Percentiles rank a stretch among this genome's conserved stretches.
Evolutionary conservation across 2,888 invertebrate species (phyloP).

Genomic region (Muscina levida): DNA sequence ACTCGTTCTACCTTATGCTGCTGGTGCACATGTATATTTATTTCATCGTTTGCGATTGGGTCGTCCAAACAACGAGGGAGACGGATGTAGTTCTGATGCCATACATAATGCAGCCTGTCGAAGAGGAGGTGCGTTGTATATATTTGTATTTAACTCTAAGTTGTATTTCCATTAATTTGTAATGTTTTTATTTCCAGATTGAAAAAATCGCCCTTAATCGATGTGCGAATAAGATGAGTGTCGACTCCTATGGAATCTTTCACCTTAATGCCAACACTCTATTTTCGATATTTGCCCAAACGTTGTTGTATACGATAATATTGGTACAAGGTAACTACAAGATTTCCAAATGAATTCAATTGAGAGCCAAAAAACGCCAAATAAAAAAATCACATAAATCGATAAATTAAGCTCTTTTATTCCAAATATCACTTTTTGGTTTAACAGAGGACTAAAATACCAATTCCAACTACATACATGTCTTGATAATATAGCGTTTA

Average conservation of each 20-base stretch:
- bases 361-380: too few species aligned
- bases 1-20: constrained; percentile 10
- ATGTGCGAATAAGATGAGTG: background rate
- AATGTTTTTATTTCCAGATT: constrained; percentile 30
- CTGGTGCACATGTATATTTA: constrained; percentile 30
- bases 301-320: constrained; percentile 36
- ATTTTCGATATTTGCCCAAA: constrained; percentile 48
- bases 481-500: too few species aligned
- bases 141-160: too few species aligned
- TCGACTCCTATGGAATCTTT: constrained; percentile 36
- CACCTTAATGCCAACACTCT: constrained; percentile 36
- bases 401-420: too few species aligned
- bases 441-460: too few species aligned
- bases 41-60: constrained; percentile 31
- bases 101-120: background rate
- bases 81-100: background rate
- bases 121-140: constrained; percentile 13
- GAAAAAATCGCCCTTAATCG: constrained; percentile 45
- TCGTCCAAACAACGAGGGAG: background rate
- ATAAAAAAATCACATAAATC: too few species aligned
- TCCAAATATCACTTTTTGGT: too few species aligned
- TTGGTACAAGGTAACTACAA: constrained; percentile 44
- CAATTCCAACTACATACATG: too few species aligned
- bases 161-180: background rate
- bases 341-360: too few species aligned